phyloP scores from a whole-genome alignment of 2,797 vertebrate species.

The Pangasius krempfi region DNA sequence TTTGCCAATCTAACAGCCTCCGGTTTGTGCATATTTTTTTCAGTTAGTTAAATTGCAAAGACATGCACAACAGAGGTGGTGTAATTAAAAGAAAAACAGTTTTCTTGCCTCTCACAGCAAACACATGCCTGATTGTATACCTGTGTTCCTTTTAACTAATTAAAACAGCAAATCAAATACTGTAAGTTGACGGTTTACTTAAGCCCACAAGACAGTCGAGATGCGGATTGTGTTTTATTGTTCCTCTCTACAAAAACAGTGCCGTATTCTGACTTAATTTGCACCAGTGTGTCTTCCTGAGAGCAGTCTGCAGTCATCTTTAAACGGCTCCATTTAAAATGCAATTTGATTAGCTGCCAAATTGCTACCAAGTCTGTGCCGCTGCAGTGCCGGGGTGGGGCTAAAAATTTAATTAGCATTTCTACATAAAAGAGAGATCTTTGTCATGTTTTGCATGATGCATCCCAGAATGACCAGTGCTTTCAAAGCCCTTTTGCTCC shows the following conservation, averaged over 20 bases:
- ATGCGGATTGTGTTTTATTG: constrained; percentile 71
- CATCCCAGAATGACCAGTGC: constrained; percentile 82
- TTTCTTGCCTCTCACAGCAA: constrained; percentile 65
- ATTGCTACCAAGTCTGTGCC: constrained; percentile 82
- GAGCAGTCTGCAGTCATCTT: constrained; percentile 79
- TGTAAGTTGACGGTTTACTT: constrained; percentile 71
- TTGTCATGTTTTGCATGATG: constrained; percentile 77
- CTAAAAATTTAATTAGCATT: constrained; percentile 83
- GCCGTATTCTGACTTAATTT: constrained; percentile 77
- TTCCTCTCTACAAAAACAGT: constrained; percentile 66
- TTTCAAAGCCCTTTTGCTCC: constrained; percentile 78
- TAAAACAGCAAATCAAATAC: constrained; percentile 72
- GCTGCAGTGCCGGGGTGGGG: constrained; percentile 75
- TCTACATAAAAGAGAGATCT: constrained; percentile 82
- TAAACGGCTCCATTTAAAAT: constrained; percentile 87
- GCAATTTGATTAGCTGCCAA: constrained; percentile 88
- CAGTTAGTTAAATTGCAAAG: constrained; percentile 70
- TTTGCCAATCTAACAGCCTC: constrained; percentile 71
- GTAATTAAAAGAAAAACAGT: constrained; percentile 74
- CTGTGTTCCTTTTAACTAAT: constrained; percentile 73
- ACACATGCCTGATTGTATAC: constrained; percentile 65
- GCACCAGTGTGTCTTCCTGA: constrained; percentile 75
- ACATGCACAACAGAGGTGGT: constrained; percentile 62
- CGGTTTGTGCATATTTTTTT: constrained; percentile 60
- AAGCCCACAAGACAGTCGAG: constrained; percentile 70